A percentile compares a stretch with the other conserved stretches of the same genome.
phyloP scores from a whole-genome alignment of 2,888 invertebrate genomes.

The Chaitophorus viminalis region DNA sequence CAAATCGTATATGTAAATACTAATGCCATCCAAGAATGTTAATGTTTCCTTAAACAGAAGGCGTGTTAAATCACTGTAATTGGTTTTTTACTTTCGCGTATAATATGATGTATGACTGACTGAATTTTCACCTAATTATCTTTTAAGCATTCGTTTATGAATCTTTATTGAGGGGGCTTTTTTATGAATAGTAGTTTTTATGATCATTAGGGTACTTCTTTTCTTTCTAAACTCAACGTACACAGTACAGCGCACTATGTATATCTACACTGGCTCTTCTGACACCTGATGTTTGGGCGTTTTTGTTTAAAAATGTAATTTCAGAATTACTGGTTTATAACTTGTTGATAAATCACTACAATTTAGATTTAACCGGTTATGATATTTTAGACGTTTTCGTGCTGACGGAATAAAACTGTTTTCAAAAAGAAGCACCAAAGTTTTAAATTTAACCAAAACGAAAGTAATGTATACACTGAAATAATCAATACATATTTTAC shows the following conservation, averaged over 20 bases:
- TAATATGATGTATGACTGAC: conserved; percentile 6
- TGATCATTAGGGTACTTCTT: conserved; percentile 45
- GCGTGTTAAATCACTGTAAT: conserved; percentile 52
- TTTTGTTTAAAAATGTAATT: conserved; percentile 54
- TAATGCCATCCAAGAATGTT: neutral
- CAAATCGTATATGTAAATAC: conserved; percentile 20
- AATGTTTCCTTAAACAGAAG: conserved; percentile 49
- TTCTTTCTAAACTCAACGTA: conserved; percentile 6
- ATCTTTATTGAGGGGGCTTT: conserved; percentile 23
- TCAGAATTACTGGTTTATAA: conserved; percentile 38
- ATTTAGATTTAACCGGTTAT: conserved; percentile 50
- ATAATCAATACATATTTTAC: too few species aligned
- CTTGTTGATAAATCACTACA: conserved; percentile 37
- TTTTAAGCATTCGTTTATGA: conserved; percentile 52
- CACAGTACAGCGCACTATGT: neutral
- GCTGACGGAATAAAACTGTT: neutral
- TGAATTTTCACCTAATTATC: conserved; percentile 30
- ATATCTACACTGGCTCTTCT: neutral
- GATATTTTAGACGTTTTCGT: conserved; percentile 28
- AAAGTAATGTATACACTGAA: neutral
- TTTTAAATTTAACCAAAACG: neutral
- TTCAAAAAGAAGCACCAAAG: neutral
- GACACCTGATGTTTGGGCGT: conserved; percentile 52
- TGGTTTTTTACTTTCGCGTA: conserved; percentile 27
- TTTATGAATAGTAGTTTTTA: conserved; percentile 16